These are phyloP conservation scores for Machaerirhynchus nigripectus DNA, from an alignment of 2,113 vertebrate genomes.

Conservation along the genomic window DNA sequence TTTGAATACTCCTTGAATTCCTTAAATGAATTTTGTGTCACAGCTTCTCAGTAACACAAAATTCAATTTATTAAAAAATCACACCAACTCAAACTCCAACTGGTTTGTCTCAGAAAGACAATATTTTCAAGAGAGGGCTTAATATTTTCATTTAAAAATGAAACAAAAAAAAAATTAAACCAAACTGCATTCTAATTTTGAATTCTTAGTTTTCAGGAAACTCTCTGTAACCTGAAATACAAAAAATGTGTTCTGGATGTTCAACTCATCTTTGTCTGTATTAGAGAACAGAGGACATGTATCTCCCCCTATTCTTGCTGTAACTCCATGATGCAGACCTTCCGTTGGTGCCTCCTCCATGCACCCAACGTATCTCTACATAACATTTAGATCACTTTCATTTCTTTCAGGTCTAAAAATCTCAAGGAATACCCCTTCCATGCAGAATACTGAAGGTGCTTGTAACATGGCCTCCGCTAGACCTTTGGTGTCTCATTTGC, in stretches of 20 bases:
- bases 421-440: slow-evolving; percentile 61
- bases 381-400: background rate
- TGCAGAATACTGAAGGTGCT: slow-evolving; percentile 23
- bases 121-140: background rate
- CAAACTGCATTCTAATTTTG: background rate
- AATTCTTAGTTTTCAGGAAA: background rate
- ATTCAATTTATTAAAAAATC: background rate
- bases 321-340: too few relatives aligned
- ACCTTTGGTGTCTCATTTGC: background rate
- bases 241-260: background rate
- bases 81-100: background rate
- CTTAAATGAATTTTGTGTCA: background rate
- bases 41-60: background rate
- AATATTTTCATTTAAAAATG: background rate
- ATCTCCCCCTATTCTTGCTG: background rate
- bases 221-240: background rate
- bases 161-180: background rate
- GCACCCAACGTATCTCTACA: background rate
- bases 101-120: background rate
- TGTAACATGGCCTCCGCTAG: background rate
- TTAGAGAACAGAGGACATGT: background rate
- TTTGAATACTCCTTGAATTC: background rate
- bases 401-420: background rate
- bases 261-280: background rate
- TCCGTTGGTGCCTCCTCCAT: background rate